phyloP scores from a whole-genome alignment of 2,113 vertebrate genomes.

The Barbus barbus region DNA sequence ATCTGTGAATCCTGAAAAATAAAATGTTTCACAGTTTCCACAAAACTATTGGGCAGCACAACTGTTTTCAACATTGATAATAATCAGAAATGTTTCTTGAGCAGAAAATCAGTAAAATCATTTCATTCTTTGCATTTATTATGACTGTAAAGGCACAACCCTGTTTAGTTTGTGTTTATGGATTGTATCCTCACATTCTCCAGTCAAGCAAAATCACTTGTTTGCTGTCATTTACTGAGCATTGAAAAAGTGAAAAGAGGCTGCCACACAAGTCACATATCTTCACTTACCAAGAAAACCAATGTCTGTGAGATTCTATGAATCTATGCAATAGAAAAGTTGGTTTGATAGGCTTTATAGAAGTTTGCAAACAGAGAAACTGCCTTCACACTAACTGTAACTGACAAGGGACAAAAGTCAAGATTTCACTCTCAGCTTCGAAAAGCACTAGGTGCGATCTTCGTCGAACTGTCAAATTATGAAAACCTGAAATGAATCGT shows the following conservation, averaged over 20 bases:
- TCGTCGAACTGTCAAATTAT: constrained; percentile 10
- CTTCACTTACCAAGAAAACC: not conserved
- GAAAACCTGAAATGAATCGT: constrained; percentile 15
- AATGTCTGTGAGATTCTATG: not conserved
- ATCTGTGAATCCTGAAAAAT: not conserved
- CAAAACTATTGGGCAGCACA: not conserved
- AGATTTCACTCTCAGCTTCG: not conserved
- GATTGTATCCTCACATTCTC: not conserved
- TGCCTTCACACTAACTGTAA: constrained; percentile 10
- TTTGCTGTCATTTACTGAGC: not conserved
- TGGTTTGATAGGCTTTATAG: constrained; percentile 5
- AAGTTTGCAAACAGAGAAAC: not conserved
- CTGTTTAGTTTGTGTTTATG: not conserved
- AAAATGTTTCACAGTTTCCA: too few species aligned
- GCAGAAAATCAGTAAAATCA: too few species aligned
- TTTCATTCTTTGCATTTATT: too few species aligned
- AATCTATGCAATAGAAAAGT: not conserved
- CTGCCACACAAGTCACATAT: not conserved
- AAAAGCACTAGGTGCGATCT: not conserved
- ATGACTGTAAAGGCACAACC: not conserved
- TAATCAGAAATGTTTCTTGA: too few species aligned
- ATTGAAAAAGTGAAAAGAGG: not conserved
- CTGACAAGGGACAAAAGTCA: constrained; percentile 16
- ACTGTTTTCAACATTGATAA: too few species aligned
- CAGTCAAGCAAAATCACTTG: not conserved